Percentiles rank a stretch among this genome's conserved stretches.
Conservation (phyloP, 1,140 invertebrate genomes). For the Hylaeus anthracinus region DNA sequence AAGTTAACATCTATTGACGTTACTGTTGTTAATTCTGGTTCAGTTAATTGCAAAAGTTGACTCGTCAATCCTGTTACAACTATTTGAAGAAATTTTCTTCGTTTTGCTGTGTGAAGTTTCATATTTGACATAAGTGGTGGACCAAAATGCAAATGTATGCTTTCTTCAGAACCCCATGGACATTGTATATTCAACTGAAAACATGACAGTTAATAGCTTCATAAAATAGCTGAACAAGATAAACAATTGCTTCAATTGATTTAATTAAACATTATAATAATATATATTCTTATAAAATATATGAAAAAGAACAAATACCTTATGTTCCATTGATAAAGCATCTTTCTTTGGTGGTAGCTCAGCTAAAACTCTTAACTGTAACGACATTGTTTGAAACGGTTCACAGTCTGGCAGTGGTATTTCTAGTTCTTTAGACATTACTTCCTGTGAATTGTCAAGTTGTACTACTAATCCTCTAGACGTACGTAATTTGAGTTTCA, state of each 20-base stretch:
- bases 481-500: constrained; percentile 82
- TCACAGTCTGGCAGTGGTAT: constrained; percentile 84
- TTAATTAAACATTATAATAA: not conserved
- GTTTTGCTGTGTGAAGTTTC: constrained; percentile 90
- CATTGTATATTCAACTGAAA: constrained; percentile 85
- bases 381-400: constrained; percentile 85
- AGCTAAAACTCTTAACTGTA: constrained; percentile 86
- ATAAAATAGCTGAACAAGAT: no score
- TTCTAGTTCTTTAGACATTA: constrained; percentile 83
- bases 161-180: constrained; percentile 87
- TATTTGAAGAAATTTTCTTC: constrained; percentile 90
- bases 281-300: not conserved
- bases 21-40: constrained; percentile 83
- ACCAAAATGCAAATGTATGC: constrained; percentile 88
- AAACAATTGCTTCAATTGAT: no score
- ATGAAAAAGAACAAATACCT: constrained; percentile 78
- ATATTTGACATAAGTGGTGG: constrained; percentile 90
- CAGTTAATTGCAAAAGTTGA: constrained; percentile 82
- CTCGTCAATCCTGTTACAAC: constrained; percentile 86
- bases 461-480: constrained; percentile 83
- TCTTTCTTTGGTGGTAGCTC: constrained; percentile 87
- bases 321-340: constrained; percentile 86
- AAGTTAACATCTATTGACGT: constrained; percentile 82
- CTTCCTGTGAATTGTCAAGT: constrained; percentile 63
- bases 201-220: not conserved